Conservation (phyloP, 2,888 invertebrate species). For the Drosophila falleni region DNA sequence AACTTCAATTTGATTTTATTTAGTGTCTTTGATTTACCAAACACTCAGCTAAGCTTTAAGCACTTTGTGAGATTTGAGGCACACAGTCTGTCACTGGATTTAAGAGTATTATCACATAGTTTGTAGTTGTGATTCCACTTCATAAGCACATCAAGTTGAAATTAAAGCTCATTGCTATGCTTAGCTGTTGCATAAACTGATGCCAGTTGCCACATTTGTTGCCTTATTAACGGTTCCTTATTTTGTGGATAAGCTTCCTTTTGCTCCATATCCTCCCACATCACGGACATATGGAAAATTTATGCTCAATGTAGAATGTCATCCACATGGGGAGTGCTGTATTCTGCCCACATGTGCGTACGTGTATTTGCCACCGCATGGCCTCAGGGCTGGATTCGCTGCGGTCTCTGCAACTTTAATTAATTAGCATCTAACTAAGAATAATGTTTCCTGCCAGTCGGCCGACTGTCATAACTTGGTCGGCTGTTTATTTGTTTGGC, state of each 20-base stretch:
- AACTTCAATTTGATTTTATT: neutral
- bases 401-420: slow-evolving; percentile 52
- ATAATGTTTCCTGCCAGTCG: slow-evolving; percentile 73
- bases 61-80: neutral
- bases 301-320: slow-evolving; percentile 55
- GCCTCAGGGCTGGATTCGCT: slow-evolving; percentile 14
- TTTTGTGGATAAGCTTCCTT: slow-evolving; percentile 8
- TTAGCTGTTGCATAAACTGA: slow-evolving; percentile 9
- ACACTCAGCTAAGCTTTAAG: neutral
- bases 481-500: slow-evolving; percentile 66
- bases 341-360: slow-evolving; percentile 43
- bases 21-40: neutral
- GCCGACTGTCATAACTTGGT: slow-evolving; percentile 74
- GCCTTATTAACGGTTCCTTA: slow-evolving; percentile 11
- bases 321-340: slow-evolving; percentile 29
- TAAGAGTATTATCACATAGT: slow-evolving; percentile 11
- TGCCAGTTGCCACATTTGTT: slow-evolving; percentile 28
- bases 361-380: slow-evolving; percentile 36
- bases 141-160: slow-evolving; percentile 10
- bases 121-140: slow-evolving; percentile 1
- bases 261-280: slow-evolving; percentile 39
- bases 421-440: slow-evolving; percentile 81
- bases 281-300: slow-evolving; percentile 27
- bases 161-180: slow-evolving; percentile 17
- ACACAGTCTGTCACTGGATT: neutral